Conservation (phyloP, 2,797 vertebrate genomes). For the Sebastes trivittatus region DNA sequence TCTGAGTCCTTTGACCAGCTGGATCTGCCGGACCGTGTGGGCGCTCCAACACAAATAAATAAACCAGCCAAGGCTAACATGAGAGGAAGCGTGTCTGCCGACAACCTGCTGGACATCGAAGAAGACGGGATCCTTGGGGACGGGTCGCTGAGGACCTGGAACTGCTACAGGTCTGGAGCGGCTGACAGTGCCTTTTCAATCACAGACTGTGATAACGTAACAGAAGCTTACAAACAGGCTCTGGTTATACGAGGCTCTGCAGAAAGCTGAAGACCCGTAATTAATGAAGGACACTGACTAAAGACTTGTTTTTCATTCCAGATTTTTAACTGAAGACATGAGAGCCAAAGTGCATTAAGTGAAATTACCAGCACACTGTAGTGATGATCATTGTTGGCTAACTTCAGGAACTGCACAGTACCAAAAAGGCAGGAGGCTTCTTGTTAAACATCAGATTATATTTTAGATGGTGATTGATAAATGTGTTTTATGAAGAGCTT, state of each 20-base stretch:
- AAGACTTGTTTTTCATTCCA: background rate
- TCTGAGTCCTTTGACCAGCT: slow-evolving; percentile 96
- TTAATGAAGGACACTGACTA: background rate
- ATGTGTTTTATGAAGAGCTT: no score
- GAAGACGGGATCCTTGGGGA: slow-evolving; percentile 59
- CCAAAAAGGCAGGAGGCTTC: slow-evolving; percentile 55
- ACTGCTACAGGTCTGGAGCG: slow-evolving; percentile 82
- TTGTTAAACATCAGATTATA: slow-evolving; percentile 27
- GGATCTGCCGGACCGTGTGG: slow-evolving; percentile 86
- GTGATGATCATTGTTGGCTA: slow-evolving; percentile 1
- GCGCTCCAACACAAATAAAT: slow-evolving; percentile 38
- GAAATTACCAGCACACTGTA: slow-evolving; percentile 8
- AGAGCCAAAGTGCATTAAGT: slow-evolving; percentile 41
- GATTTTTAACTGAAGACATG: slow-evolving; percentile 23
- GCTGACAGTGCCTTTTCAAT: slow-evolving; percentile 87
- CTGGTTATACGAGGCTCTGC: slow-evolving; percentile 71
- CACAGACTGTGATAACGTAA: slow-evolving; percentile 83
- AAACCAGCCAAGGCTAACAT: slow-evolving; percentile 72
- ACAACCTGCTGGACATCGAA: slow-evolving; percentile 86
- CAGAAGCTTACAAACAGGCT: slow-evolving; percentile 81
- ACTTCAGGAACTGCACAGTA: slow-evolving; percentile 40
- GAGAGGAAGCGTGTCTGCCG: slow-evolving; percentile 89
- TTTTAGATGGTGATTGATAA: slow-evolving; percentile 9
- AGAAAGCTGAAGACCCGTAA: slow-evolving; percentile 74
- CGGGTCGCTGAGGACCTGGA: slow-evolving; percentile 76